Evolutionary conservation across 2,113 vertebrate genomes (phyloP).

Genomic region (Sclerurus mexicanus): DNA sequence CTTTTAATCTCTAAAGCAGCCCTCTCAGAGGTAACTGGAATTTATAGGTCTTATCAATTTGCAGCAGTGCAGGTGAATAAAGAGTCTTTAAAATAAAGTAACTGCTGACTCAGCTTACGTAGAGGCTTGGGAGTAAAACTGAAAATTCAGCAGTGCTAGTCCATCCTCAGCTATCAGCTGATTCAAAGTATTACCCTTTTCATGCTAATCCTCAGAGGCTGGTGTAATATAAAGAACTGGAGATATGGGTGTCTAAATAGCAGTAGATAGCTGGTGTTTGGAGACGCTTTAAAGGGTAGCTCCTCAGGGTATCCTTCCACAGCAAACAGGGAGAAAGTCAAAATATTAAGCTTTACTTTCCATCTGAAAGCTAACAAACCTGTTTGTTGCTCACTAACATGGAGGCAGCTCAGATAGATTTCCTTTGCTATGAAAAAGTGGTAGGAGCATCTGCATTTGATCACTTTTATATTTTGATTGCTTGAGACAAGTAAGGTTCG

Average conservation of each 20-base stretch:
- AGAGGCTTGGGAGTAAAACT: conserved; percentile 50
- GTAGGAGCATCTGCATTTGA: neutral
- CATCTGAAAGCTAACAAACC: conserved; percentile 15
- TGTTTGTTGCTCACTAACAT: neutral
- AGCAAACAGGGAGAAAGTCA: neutral
- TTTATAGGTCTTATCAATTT: conserved; percentile 12
- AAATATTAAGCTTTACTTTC: conserved; percentile 47
- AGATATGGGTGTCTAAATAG: conserved; percentile 41
- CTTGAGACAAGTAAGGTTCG: neutral
- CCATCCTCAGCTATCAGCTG: conserved; percentile 28
- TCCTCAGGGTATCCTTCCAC: conserved; percentile 34
- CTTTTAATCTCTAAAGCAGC: conserved; percentile 28
- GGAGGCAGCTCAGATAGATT: neutral
- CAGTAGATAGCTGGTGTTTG: conserved; percentile 32
- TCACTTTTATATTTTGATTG: neutral
- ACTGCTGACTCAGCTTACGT: conserved; percentile 21
- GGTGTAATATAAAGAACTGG: conserved; percentile 26
- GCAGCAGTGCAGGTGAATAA: conserved; percentile 43
- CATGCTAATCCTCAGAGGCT: conserved; percentile 49
- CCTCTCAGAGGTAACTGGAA: conserved; percentile 7
- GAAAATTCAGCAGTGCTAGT: conserved; percentile 37
- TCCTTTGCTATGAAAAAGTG: neutral
- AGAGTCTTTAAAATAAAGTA: conserved; percentile 64
- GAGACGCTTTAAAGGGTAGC: conserved; percentile 56
- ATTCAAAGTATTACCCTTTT: conserved; percentile 44